Percentiles rank a stretch among this genome's conserved stretches.
These are phyloP conservation scores for Drosophila sordidula DNA, from an alignment of 2,888 invertebrate species.

Conservation along the genomic window DNA sequence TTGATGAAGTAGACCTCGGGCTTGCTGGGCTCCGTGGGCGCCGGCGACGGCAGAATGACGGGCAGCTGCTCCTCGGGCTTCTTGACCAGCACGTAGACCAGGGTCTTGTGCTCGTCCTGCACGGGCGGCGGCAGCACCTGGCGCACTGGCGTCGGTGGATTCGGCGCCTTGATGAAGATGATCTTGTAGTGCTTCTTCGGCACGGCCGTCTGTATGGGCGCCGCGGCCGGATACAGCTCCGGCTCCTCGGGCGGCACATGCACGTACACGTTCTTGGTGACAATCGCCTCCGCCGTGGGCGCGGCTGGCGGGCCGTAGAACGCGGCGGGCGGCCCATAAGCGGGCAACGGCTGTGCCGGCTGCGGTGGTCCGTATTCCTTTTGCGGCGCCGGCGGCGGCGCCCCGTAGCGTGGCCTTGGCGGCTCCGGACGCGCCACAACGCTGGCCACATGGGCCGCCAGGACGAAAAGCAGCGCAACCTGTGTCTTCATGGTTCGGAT, in stretches of 20 bases:
- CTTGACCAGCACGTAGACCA: constrained; percentile 95
- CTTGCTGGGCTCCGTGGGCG: constrained; percentile 94
- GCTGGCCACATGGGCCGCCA: constrained; percentile 83
- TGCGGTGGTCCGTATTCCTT: constrained; percentile 83
- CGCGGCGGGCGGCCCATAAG: constrained; percentile 83
- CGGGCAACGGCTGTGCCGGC: constrained; percentile 78
- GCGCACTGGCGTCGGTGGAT: constrained; percentile 85
- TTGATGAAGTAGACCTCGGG: constrained; percentile 96
- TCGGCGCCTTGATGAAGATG: constrained; percentile 87
- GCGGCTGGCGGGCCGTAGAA: constrained; percentile 83
- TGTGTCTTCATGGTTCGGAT: constrained; percentile 55
- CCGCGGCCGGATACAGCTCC: constrained; percentile 82
- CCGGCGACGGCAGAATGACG: constrained; percentile 91
- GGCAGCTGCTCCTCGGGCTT: constrained; percentile 94
- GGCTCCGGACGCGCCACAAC: constrained; percentile 85
- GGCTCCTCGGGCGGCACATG: constrained; percentile 87
- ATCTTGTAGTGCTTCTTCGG: constrained; percentile 87
- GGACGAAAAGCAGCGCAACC: constrained; percentile 63
- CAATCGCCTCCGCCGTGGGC: constrained; percentile 73
- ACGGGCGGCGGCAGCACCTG: constrained; percentile 88
- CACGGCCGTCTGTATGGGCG: constrained; percentile 85
- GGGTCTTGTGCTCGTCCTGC: constrained; percentile 95
- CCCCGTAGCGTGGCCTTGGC: constrained; percentile 83
- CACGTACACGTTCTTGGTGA: constrained; percentile 86
- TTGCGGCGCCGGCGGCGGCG: constrained; percentile 79